phyloP scores from a whole-genome alignment of 1,140 invertebrate genomes.

The Thaumetopoea pityocampa region DNA sequence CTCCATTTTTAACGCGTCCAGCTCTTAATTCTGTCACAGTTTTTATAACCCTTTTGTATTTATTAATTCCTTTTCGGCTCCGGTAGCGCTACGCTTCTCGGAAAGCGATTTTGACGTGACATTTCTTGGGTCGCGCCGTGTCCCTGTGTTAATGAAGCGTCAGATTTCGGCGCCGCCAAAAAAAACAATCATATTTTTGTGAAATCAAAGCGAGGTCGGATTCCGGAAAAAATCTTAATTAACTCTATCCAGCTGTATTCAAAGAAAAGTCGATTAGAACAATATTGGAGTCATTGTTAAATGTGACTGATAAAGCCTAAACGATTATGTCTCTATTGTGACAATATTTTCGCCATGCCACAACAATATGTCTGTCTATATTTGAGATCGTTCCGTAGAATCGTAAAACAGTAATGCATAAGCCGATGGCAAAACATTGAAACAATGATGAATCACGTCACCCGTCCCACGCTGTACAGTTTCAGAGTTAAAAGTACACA shows the following conservation, averaged over 20 bases:
- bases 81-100: conserved; percentile 69
- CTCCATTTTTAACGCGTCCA: conserved; percentile 62
- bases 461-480: conserved; percentile 9
- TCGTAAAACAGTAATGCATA: too few relatives aligned
- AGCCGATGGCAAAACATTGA: conserved; percentile 23
- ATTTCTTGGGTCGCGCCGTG: conserved; percentile 55
- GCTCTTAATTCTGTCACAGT: conserved; percentile 74
- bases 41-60: conserved; percentile 73
- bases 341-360: conserved; percentile 4
- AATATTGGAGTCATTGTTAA: conserved; percentile 3
- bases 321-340: conserved; percentile 8
- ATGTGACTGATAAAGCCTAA: too few relatives aligned
- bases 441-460: conserved; percentile 54
- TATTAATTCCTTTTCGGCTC: conserved; percentile 69
- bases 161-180: conserved; percentile 48
- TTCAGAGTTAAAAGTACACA: conserved; percentile 28
- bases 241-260: conserved; percentile 4
- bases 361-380: conserved; percentile 14
- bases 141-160: conserved; percentile 65
- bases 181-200: conserved; percentile 28
- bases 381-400: conserved; percentile 8
- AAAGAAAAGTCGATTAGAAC: neutral
- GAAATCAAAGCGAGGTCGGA: conserved; percentile 27
- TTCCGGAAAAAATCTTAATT: conserved; percentile 14
- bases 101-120: conserved; percentile 63